phyloP scores from a whole-genome alignment of 2,113 vertebrate species.

The human region GRCh38 chr12:2538501-2539000 shows the following conservation, averaged over 20 bases:
- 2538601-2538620: background rate
- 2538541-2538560: background rate
- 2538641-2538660: background rate
- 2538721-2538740: background rate
- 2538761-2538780: background rate
- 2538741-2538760: background rate
- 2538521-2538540: background rate
- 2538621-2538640: background rate
- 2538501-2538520: background rate
- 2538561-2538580: background rate
- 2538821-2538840: background rate
- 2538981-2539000: background rate
- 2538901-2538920: background rate
- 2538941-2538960: background rate
- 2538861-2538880: background rate
- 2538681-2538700: background rate
- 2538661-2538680: background rate
- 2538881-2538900: background rate
- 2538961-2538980: background rate
- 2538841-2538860: fast-evolving
- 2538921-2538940: fast-evolving
- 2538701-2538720: background rate
- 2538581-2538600: background rate
- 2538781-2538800: background rate
- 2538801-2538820: background rate